Evolutionary conservation across 2,888 invertebrate genomes (phyloP).

Genomic region (Latheticus oryzae): DNA sequence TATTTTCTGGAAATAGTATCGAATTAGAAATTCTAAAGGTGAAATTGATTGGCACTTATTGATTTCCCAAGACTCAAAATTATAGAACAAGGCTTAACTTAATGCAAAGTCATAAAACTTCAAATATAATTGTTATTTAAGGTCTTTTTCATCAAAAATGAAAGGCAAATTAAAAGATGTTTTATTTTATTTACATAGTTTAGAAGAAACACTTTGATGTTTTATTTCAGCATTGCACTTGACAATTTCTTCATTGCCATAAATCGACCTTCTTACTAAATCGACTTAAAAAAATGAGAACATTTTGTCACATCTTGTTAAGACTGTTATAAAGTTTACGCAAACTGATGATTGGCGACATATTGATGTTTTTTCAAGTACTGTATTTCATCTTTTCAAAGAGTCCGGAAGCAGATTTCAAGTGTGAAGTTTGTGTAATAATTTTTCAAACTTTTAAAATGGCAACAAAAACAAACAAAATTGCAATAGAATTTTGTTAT

Average conservation of each 20-base stretch:
- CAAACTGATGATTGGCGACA: too few species aligned
- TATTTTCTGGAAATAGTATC: too few species aligned
- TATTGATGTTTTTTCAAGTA: too few species aligned
- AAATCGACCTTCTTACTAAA: slow-evolving; percentile 31
- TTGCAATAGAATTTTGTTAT: slow-evolving; percentile 27
- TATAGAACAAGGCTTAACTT: slow-evolving; percentile 11
- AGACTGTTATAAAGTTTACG: slow-evolving; percentile 13
- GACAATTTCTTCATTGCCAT: slow-evolving; percentile 23
- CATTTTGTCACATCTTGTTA: slow-evolving; percentile 19
- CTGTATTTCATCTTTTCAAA: too few species aligned
- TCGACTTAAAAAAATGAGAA: slow-evolving; percentile 17
- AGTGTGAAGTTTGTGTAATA: slow-evolving; percentile 23
- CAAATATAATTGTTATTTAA: slow-evolving; percentile 14
- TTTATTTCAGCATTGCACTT: too few species aligned
- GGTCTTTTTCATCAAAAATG: slow-evolving; percentile 33
- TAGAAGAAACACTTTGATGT: too few species aligned
- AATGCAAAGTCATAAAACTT: slow-evolving; percentile 9
- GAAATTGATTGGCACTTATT: too few species aligned
- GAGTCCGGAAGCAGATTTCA: slow-evolving; percentile 26
- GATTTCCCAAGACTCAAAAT: slow-evolving; percentile 10
- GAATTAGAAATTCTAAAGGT: too few species aligned
- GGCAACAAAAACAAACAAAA: slow-evolving; percentile 30
- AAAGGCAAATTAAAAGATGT: slow-evolving; percentile 21
- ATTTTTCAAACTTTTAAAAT: slow-evolving; percentile 17
- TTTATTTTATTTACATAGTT: too few species aligned